phyloP scores from a whole-genome alignment of 2,888 invertebrate species.

The Mayetiola destructor region DNA sequence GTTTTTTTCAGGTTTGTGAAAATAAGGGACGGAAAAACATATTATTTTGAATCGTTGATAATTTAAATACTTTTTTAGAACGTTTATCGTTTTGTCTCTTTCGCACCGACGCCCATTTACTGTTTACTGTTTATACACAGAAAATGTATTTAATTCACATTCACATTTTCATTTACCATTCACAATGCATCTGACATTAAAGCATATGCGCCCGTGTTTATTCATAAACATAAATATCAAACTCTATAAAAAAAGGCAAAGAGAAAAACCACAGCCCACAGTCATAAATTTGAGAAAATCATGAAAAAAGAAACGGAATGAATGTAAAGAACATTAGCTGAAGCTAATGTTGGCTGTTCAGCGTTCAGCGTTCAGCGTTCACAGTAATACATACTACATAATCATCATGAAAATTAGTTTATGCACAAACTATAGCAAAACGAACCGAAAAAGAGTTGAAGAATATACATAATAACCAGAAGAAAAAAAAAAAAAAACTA shows the following conservation, averaged over 20 bases:
- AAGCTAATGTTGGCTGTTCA: no score
- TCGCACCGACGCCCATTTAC: no score
- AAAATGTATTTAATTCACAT: conserved; percentile 4
- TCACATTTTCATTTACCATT: no score
- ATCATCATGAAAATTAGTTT: conserved; percentile 13
- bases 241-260: background rate
- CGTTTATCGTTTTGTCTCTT: background rate
- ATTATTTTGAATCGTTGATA: conserved; percentile 6
- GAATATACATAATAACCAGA: conserved; percentile 12
- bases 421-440: conserved; percentile 6
- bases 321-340: conserved; percentile 7
- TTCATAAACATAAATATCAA: conserved; percentile 12
- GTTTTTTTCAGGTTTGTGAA: background rate
- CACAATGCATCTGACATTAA: no score
- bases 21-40: conserved; percentile 8
- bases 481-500: no score
- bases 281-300: conserved; percentile 9
- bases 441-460: background rate
- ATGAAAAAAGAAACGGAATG: conserved; percentile 6
- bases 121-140: background rate
- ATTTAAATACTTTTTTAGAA: background rate
- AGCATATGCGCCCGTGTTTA: background rate
- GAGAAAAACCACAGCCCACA: background rate
- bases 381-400: conserved; percentile 9
- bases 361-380: no score